Evolutionary conservation across 1,140 invertebrate genomes (phyloP).

Genomic region (Drosophila parabipectinata): DNA sequence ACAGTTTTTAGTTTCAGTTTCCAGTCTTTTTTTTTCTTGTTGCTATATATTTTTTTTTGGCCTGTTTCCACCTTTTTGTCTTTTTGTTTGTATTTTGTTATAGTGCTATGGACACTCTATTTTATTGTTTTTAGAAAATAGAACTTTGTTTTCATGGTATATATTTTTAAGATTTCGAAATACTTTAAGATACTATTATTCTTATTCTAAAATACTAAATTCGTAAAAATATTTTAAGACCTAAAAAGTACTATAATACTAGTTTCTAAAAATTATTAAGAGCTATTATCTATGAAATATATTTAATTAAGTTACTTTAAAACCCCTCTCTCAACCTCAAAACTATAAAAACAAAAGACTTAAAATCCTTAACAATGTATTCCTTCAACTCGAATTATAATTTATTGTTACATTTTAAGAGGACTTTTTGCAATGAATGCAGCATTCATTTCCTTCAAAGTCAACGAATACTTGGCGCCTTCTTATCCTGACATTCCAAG

Average conservation of each 20-base stretch:
- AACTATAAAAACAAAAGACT: neutral
- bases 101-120: conserved; percentile 43
- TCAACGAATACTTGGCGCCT: conserved; percentile 39
- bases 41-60: conserved; percentile 17
- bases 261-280: too few relatives aligned
- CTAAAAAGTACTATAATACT: too few relatives aligned
- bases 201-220: too few relatives aligned
- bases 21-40: conserved; percentile 9
- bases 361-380: neutral
- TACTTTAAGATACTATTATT: too few relatives aligned
- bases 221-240: too few relatives aligned
- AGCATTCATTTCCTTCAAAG: conserved; percentile 35
- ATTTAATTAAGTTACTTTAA: too few relatives aligned
- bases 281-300: too few relatives aligned
- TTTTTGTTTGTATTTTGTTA: conserved; percentile 32
- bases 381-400: neutral
- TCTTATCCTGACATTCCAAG: conserved; percentile 43
- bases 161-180: too few relatives aligned
- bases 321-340: too few relatives aligned
- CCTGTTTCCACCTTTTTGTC: conserved; percentile 3
- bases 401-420: neutral
- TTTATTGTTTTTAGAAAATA: neutral
- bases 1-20: conserved; percentile 51
- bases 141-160: too few relatives aligned
- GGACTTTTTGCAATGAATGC: conserved; percentile 8